Evolutionary conservation across 2,888 invertebrate genomes (phyloP).

Genomic region (Phymatocera aterrima): DNA sequence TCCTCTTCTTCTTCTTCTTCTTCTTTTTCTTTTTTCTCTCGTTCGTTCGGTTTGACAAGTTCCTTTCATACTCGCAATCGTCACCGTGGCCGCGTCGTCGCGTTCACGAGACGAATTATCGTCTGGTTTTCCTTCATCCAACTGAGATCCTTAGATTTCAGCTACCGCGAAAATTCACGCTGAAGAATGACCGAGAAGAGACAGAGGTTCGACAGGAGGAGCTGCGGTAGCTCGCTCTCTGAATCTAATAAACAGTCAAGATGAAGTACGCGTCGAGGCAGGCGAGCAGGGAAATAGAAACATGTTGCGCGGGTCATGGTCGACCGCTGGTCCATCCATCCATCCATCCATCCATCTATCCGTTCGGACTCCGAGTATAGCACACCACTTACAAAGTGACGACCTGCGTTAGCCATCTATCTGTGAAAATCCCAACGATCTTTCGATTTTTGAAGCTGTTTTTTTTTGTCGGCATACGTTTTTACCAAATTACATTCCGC

Average conservation of each 20-base stretch:
- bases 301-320: constrained; percentile 57
- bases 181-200: constrained; percentile 15
- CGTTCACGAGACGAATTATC: constrained; percentile 15
- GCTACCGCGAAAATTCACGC: neutral
- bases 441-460: too few species aligned
- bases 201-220: constrained; percentile 13
- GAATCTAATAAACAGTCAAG: constrained; percentile 39
- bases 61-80: neutral
- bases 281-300: constrained; percentile 20
- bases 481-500: too few species aligned
- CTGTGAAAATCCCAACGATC: neutral
- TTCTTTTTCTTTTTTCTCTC: too few species aligned
- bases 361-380: neutral
- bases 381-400: too few species aligned
- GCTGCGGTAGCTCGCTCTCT: neutral
- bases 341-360: constrained; percentile 45
- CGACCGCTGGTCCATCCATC: constrained; percentile 54
- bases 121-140: constrained; percentile 25
- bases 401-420: neutral
- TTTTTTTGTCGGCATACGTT: too few species aligned
- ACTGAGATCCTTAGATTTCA: constrained; percentile 22
- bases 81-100: neutral
- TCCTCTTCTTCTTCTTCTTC: too few species aligned
- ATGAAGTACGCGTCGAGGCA: constrained; percentile 41
- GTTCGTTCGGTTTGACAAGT: too few species aligned